phyloP scores from a whole-genome alignment of 1,140 invertebrate genomes.

The Mamestra configurata region DNA sequence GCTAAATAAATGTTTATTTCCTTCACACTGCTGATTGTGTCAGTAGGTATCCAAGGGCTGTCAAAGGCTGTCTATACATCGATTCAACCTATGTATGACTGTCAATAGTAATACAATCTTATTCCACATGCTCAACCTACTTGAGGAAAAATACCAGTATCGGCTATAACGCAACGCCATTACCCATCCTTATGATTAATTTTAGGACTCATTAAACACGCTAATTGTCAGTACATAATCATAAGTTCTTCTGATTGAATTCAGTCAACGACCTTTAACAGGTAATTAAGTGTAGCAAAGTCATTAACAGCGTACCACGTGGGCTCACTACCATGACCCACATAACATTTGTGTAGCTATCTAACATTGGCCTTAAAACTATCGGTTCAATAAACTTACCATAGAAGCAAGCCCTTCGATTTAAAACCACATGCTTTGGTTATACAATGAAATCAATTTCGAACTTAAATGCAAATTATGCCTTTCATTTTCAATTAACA shows the following conservation, averaged over 20 bases:
- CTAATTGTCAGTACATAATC: constrained; percentile 53
- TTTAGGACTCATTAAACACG: constrained; percentile 7
- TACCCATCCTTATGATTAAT: not conserved
- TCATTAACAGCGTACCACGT: constrained; percentile 68
- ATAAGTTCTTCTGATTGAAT: constrained; percentile 60
- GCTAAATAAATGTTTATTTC: no score
- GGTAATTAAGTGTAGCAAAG: constrained; percentile 63
- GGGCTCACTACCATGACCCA: constrained; percentile 76
- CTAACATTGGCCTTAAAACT: constrained; percentile 46
- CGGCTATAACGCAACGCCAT: no score
- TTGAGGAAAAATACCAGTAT: not conserved
- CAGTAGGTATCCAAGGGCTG: no score
- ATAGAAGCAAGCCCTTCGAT: not conserved
- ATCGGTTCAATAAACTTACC: constrained; percentile 29
- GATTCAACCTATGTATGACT: no score
- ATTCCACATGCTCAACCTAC: no score
- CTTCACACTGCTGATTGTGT: no score
- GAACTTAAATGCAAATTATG: not conserved
- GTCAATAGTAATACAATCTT: no score
- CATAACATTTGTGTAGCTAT: constrained; percentile 59
- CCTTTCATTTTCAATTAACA: constrained; percentile 2
- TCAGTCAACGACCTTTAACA: constrained; percentile 70
- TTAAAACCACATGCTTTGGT: not conserved
- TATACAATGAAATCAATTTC: constrained; percentile 28
- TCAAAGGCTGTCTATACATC: no score